Conservation (phyloP, 1,140 invertebrate species). For the Psix sp. region DNA sequence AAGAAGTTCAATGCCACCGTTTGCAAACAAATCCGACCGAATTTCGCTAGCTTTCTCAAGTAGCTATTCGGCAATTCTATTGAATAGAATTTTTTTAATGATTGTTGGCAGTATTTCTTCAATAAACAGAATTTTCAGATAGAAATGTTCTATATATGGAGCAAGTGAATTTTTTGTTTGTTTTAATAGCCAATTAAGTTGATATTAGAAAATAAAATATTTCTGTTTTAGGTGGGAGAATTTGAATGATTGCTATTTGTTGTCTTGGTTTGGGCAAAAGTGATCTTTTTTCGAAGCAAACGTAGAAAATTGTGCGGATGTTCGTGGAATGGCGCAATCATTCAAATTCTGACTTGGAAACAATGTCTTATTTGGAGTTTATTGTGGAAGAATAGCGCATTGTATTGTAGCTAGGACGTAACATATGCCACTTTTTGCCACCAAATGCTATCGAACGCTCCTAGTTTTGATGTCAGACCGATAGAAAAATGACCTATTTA, state of each 20-base stretch:
- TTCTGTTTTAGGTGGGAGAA: conserved; percentile 3
- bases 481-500: background rate
- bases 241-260: background rate
- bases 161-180: no score
- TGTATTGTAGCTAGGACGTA: conserved; percentile 39
- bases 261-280: no score
- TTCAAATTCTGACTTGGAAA: conserved; percentile 31
- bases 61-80: no score
- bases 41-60: conserved; percentile 20
- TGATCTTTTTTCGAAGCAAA: conserved; percentile 5
- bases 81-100: no score
- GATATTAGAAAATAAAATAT: no score
- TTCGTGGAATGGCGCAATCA: conserved; percentile 14
- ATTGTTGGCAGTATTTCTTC: no score
- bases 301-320: conserved; percentile 9
- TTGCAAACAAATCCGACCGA: conserved; percentile 13
- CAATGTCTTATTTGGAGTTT: conserved; percentile 43
- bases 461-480: background rate
- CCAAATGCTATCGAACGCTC: conserved; percentile 3
- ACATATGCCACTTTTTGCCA: conserved; percentile 32
- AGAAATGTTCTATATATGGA: no score
- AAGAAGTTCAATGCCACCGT: conserved; percentile 38
- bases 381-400: conserved; percentile 33
- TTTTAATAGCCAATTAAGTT: no score
- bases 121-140: no score